A percentile compares a stretch with the other conserved stretches of the same genome.
These are phyloP conservation scores for Karalla daura DNA, from an alignment of 2,797 vertebrate genomes.

Conservation along the genomic window DNA sequence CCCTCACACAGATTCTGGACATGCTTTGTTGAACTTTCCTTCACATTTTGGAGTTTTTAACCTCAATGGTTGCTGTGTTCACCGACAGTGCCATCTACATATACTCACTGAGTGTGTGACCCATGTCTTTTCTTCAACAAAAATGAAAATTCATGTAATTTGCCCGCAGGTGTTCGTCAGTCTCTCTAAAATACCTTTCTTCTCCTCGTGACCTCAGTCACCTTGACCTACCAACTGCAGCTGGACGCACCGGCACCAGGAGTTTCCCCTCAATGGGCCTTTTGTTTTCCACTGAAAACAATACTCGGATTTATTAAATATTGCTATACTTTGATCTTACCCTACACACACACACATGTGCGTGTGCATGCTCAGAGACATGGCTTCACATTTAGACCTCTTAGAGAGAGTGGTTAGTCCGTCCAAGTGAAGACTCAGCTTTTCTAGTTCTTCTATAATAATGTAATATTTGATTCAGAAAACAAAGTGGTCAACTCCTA, in stretches of 20 bases:
- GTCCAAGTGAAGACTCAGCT: neutral
- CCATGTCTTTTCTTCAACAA: conserved; percentile 6
- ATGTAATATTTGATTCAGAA: neutral
- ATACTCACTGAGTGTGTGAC: neutral
- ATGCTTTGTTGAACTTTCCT: no score
- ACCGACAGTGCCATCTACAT: no score
- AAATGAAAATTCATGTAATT: conserved; percentile 22
- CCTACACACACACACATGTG: conserved; percentile 2
- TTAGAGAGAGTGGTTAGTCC: neutral
- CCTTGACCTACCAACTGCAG: conserved; percentile 72
- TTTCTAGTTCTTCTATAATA: neutral
- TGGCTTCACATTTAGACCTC: conserved; percentile 8
- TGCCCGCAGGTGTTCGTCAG: conserved; percentile 67
- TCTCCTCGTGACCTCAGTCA: conserved; percentile 54
- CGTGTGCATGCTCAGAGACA: conserved; percentile 2
- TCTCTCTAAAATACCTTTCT: conserved; percentile 50
- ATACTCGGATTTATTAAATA: conserved; percentile 60
- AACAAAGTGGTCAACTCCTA: no score
- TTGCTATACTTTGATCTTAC: conserved; percentile 39
- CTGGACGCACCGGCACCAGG: conserved; percentile 52
- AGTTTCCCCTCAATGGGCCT: conserved; percentile 72
- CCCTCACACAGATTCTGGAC: no score
- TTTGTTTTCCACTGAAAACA: conserved; percentile 75
- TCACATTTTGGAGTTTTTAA: no score
- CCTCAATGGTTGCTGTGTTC: conserved; percentile 7